phyloP scores from a whole-genome alignment of 2,797 vertebrate species.

The Aplochiton taeniatus region DNA sequence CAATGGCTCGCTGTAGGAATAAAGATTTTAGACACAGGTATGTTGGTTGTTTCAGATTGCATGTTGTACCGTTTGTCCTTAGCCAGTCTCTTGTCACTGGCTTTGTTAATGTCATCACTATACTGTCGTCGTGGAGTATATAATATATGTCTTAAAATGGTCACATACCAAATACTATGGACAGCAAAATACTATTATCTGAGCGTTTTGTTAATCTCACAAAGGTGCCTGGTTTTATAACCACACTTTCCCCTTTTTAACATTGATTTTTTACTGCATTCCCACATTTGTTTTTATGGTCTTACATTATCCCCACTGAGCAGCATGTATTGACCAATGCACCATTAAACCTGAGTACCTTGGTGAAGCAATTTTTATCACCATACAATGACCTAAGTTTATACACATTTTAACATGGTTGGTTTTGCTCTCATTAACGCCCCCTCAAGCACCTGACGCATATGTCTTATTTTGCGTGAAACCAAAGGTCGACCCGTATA shows the following conservation, averaged over 20 bases:
- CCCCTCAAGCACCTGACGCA: slow-evolving; percentile 38
- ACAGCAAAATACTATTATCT: slow-evolving; percentile 3
- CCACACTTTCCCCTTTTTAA: slow-evolving; percentile 65
- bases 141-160: too few species aligned
- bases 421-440: slow-evolving; percentile 57
- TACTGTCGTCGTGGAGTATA: not conserved
- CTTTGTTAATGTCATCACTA: not conserved
- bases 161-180: too few species aligned
- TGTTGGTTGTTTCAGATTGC: slow-evolving; percentile 57
- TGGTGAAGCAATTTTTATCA: slow-evolving; percentile 56
- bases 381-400: slow-evolving; percentile 37
- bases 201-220: slow-evolving; percentile 58
- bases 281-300: slow-evolving; percentile 58
- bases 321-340: slow-evolving; percentile 58
- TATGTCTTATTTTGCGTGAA: slow-evolving; percentile 23
- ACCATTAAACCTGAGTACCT: slow-evolving; percentile 56
- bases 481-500: slow-evolving; percentile 9
- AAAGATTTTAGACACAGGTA: slow-evolving; percentile 99
- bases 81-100: not conserved
- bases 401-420: slow-evolving; percentile 49
- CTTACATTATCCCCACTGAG: slow-evolving; percentile 50
- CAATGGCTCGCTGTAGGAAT: slow-evolving; percentile 82
- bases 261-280: slow-evolving; percentile 57
- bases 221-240: slow-evolving; percentile 60
- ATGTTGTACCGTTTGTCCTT: slow-evolving; percentile 26